These are phyloP conservation scores for Sebastes paucispinis DNA, from an alignment of 2,797 vertebrate genomes.

Conservation along the genomic window DNA sequence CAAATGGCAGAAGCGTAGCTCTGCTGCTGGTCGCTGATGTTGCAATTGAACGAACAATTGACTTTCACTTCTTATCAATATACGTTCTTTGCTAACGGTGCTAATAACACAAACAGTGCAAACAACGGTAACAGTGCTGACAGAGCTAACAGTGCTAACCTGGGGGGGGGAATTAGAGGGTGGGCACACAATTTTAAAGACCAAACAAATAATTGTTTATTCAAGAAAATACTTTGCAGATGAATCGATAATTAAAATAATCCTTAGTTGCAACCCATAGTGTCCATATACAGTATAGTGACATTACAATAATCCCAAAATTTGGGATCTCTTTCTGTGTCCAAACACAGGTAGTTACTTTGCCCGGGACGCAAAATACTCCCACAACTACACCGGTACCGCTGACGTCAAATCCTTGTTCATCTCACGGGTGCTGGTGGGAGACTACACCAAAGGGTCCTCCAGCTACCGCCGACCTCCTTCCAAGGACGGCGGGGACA, in stretches of 20 bases:
- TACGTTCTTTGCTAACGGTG: too few species aligned
- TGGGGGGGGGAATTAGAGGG: rapidly evolving
- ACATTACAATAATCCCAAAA: background rate
- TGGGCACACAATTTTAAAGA: background rate
- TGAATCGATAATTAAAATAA: background rate
- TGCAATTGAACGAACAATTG: too few species aligned
- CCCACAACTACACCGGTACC: constrained; percentile 84
- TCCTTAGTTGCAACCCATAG: too few species aligned
- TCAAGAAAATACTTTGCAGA: background rate
- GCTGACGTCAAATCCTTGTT: constrained; percentile 83
- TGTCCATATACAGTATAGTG: background rate
- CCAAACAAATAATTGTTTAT: background rate
- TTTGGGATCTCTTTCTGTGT: background rate
- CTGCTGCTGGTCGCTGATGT: too few species aligned
- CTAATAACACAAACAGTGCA: too few species aligned
- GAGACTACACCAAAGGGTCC: constrained; percentile 83
- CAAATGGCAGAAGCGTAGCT: too few species aligned
- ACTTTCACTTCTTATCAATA: too few species aligned
- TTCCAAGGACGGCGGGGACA: constrained; percentile 67
- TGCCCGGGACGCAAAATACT: constrained; percentile 91
- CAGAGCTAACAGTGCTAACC: too few species aligned
- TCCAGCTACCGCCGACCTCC: constrained; percentile 76
- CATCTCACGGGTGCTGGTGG: constrained; percentile 89
- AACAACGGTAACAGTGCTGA: too few species aligned
- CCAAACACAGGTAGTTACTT: constrained; percentile 91